Conservation (phyloP, 1,140 invertebrate genomes). For the Eufriesea mexicana region DNA sequence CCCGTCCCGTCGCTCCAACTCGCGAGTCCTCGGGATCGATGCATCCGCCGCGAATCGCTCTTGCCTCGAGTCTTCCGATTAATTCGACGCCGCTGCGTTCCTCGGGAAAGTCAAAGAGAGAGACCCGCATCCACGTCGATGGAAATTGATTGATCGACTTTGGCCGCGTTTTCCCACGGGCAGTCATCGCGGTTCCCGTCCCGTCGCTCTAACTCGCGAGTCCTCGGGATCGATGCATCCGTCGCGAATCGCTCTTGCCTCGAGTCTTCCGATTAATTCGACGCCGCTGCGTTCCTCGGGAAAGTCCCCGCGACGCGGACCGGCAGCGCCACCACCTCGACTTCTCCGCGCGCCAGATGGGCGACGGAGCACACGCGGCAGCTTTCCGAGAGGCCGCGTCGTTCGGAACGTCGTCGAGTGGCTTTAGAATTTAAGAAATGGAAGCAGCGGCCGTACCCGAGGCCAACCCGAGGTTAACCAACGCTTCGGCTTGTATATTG, state of each 20-base stretch:
- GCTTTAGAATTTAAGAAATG: not conserved
- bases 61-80: constrained; percentile 1
- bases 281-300: not conserved
- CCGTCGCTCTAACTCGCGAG: not conserved
- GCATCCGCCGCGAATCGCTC: not conserved
- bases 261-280: constrained; percentile 16
- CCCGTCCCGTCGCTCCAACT: not conserved
- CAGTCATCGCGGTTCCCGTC: not conserved
- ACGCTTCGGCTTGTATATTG: not conserved
- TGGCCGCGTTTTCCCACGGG: constrained; percentile 34
- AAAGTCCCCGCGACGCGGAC: too few species aligned
- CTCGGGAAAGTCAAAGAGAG: not conserved
- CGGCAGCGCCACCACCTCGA: too few species aligned
- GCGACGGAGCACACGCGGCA: not conserved
- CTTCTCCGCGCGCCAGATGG: too few species aligned
- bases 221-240: not conserved
- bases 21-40: not conserved
- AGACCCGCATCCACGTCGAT: constrained; percentile 8
- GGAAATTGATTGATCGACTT: constrained; percentile 64
- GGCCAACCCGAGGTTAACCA: not conserved
- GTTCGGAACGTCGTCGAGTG: not conserved
- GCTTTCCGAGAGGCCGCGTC: not conserved
- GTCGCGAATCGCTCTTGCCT: not conserved
- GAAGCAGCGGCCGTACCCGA: too few species aligned
- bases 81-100: not conserved